A percentile compares a stretch with the other conserved stretches of the same genome.
phyloP scores from a whole-genome alignment of 2,797 vertebrate genomes.

The Selene dorsalis region DNA sequence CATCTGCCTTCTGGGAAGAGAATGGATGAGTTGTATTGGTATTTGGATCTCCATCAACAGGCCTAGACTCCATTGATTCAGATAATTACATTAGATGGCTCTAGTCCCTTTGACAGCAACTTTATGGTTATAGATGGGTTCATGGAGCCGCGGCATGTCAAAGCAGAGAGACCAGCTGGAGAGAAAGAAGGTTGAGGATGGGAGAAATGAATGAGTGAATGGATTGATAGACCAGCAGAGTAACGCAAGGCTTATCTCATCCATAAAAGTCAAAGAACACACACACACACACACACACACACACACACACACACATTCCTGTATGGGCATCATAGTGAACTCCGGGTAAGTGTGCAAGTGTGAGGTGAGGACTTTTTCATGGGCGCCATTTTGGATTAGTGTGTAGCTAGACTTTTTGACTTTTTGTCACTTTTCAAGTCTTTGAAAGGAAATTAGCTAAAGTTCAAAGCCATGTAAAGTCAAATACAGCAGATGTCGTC shows the following conservation, averaged over 20 bases:
- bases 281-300: not conserved
- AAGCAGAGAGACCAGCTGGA: constrained; percentile 53
- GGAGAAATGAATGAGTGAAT: constrained; percentile 39
- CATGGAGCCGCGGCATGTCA: constrained; percentile 31
- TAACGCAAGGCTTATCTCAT: constrained; percentile 39
- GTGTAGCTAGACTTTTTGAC: too few species aligned
- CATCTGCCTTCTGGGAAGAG: constrained; percentile 62
- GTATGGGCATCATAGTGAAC: too few species aligned
- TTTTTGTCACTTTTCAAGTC: too few species aligned
- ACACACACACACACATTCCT: not conserved
- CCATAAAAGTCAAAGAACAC: constrained; percentile 30
- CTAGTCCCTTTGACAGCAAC: constrained; percentile 59
- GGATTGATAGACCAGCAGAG: constrained; percentile 42
- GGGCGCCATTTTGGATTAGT: too few species aligned
- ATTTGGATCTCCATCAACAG: constrained; percentile 55
- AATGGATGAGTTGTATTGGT: constrained; percentile 44
- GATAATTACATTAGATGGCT: constrained; percentile 63
- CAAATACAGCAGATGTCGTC: too few species aligned
- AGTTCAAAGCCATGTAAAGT: too few species aligned
- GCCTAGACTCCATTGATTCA: constrained; percentile 57
- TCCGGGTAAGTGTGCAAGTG: too few species aligned
- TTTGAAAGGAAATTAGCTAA: too few species aligned
- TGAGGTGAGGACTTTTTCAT: too few species aligned
- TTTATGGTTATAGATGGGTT: constrained; percentile 49
- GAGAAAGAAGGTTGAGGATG: constrained; percentile 18